These are phyloP conservation scores for Bufo gargarizans DNA, from an alignment of 2,113 vertebrate genomes.

Conservation along the genomic window DNA sequence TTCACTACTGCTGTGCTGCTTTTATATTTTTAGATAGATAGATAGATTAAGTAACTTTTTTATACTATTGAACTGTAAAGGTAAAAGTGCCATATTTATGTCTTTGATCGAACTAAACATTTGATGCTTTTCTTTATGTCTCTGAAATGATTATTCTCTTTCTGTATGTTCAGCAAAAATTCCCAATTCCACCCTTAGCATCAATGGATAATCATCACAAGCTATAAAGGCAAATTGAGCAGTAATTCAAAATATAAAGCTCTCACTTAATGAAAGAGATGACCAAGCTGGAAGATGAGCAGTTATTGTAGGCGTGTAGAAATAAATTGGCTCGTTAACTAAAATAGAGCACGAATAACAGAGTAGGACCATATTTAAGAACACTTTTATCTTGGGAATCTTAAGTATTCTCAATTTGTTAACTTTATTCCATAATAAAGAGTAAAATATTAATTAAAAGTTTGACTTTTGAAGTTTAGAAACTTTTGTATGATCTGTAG, in stretches of 20 bases:
- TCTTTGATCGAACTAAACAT: constrained; percentile 37
- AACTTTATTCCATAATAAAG: constrained; percentile 48
- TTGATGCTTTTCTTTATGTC: constrained; percentile 16
- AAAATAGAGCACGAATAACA: constrained; percentile 44
- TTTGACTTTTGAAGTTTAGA: constrained; percentile 40
- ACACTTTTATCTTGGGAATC: constrained; percentile 50
- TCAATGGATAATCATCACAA: constrained; percentile 44
- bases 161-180: constrained; percentile 40
- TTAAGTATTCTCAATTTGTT: constrained; percentile 48
- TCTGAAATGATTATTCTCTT: constrained; percentile 25
- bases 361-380: constrained; percentile 47
- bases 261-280: constrained; percentile 56
- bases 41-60: too few species aligned
- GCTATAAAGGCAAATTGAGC: constrained; percentile 53
- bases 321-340: constrained; percentile 56
- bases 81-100: not conserved
- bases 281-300: constrained; percentile 46
- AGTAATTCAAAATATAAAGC: constrained; percentile 56
- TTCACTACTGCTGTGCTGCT: too few species aligned
- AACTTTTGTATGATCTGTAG: constrained; percentile 32
- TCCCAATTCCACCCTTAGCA: constrained; percentile 35
- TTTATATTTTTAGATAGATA: too few species aligned
- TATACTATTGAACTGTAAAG: not conserved
- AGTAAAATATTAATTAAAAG: constrained; percentile 52
- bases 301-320: constrained; percentile 48